phyloP scores from a whole-genome alignment of 2,113 vertebrate genomes.

The Hydrochoerus hydrochaeris region DNA sequence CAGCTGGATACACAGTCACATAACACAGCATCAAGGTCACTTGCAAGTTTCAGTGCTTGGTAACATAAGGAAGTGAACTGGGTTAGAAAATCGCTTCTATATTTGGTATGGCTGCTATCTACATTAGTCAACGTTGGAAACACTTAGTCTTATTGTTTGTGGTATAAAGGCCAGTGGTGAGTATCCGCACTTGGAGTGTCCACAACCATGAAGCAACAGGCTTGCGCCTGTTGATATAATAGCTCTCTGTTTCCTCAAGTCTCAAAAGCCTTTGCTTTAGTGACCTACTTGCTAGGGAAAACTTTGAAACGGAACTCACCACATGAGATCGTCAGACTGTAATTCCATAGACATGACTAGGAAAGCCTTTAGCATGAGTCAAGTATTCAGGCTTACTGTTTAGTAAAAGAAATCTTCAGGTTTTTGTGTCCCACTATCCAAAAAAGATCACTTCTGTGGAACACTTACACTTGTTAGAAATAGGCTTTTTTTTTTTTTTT shows the following conservation, averaged over 20 bases:
- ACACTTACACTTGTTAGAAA: background rate
- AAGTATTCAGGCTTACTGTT: background rate
- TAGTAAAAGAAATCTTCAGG: background rate
- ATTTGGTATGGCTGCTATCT: background rate
- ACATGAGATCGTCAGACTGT: background rate
- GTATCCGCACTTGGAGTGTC: background rate
- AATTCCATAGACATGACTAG: background rate
- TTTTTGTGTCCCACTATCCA: background rate
- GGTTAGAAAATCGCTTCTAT: background rate
- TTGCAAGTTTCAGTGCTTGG: background rate
- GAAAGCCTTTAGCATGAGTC: background rate
- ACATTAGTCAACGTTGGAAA: constrained; percentile 29
- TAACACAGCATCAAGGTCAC: background rate
- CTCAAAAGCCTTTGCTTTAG: background rate
- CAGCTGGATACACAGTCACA: background rate
- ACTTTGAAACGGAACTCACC: background rate
- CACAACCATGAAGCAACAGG: background rate
- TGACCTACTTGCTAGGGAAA: background rate
- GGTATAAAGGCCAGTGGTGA: background rate
- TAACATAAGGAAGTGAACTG: constrained; percentile 7
- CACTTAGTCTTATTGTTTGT: constrained; percentile 2
- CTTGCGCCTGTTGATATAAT: background rate
- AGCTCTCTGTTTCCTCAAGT: background rate
- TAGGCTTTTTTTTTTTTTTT: too few relatives aligned
- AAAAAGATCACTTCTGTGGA: background rate